Base-by-base conservation (phyloP, 1,140 invertebrate genomes). In the Vollenhovia emeryi region DNA sequence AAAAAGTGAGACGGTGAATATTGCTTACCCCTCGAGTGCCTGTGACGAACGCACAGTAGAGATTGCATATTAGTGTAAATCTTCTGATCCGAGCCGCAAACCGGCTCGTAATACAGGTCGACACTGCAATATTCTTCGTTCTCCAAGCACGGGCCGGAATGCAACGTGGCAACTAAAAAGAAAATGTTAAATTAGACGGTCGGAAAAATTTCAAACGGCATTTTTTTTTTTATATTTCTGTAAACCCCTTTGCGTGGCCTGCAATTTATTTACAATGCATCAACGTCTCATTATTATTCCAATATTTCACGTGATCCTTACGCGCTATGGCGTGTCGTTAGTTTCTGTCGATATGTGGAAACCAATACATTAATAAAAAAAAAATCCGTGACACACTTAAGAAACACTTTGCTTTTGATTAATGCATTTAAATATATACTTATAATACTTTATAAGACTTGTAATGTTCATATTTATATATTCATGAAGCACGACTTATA, bases 61-160 rank as follows among this genome's bases (percentile, higher is more conserved):
- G 91, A 90, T 33, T 92, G 84, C 11, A 87, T 27, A 74, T 93
- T 94, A 24, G 89, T 87, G 66, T 93, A 94, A 7, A 93, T 93
- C 6, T 87, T 76, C 13, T 89, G 87, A 83, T 94, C 93, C 30
- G 73, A 87, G 4, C 91, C 93, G 68, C 93, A 94, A 11, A 93
- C 86, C 0, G 91, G 92, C 8, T 78, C n/a, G 36, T 93, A 93
- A 86, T 92, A 71, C 59, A 91, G 74, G 82, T 92, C 88, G 18
- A 79, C 83, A n/a, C 87, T 84, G 43, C 90, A 92, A 3, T 86
- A 68, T 11, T 76, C 45, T 21, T 74, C 43, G 1, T 64, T 86
- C 6, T 27, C 55, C 33, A 43, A 60, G 66, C 92, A 93, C 0
- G 68, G n/a, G 36, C 91, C 91, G 33, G 45, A 27, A 84, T 91